Evolutionary conservation across 2,797 vertebrate species (phyloP), one percentile per base, ranked within the genome.

Genomic region (Oreonectes daqikongensis): DNA sequence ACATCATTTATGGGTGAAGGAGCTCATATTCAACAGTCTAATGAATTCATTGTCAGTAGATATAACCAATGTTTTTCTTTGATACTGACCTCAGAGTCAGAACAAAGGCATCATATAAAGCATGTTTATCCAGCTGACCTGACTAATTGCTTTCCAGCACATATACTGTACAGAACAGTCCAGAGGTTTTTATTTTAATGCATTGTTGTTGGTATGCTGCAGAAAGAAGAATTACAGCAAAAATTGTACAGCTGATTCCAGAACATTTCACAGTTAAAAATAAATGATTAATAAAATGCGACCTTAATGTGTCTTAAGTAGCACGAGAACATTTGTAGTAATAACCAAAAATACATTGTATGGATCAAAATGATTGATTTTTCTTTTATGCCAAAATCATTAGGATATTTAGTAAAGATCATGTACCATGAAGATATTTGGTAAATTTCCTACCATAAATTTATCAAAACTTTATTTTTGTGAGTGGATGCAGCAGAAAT

Each of bases 1-100:
- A 61, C 61, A 35, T 60, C 50, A 57, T 76, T 72, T 72, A 46
- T 30, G 44, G 22, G 55, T 28, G 46, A 72, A 46, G 44, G 57
- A 59, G 42, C 22, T 32, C 4, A 38, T 50, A 11, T 52, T 59
- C 50, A 52, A 60, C 55, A 63, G 40, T 59, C 38, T 53, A 67
- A 65, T 15, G 6, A 70, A 28, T 28, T 20, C 18, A 38, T 48
- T 35, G 65, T 30, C 52, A 17, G 28, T 32, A 64, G 67, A 63
- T 65, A 17, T 50, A 12, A 53, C 26, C 30, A 18, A 60, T 52
- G 40, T 68, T 48, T 64, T 24, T 55, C 18, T 40, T 69, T 77
- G 38, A 46, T 69, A 35, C 8, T 26, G 17, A 42, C 1, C 10
- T 61, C 14, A 67, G 32, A 44, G 60, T 61, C 14, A 67, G 32